These are phyloP conservation scores for Stegodyphus dumicola DNA, from an alignment of 1,140 invertebrate species.

Conservation along the genomic window DNA sequence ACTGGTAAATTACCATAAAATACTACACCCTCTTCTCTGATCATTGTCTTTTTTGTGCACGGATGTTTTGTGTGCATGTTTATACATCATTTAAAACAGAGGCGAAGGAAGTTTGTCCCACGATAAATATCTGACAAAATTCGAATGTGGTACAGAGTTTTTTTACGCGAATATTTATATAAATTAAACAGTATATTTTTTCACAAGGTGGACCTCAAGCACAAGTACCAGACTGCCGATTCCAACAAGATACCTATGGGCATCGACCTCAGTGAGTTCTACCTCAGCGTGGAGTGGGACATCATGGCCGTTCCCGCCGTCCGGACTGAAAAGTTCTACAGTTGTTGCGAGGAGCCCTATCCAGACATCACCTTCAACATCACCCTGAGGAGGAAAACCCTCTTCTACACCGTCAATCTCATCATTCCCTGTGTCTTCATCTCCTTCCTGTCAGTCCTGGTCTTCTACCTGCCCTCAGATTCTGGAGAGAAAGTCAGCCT, in stretches of 20 bases:
- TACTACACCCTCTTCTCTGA: too few species aligned
- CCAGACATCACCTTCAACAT: conserved; percentile 97
- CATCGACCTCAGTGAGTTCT: conserved; percentile 93
- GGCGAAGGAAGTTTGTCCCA: neutral
- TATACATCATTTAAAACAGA: neutral
- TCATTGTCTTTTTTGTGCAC: too few species aligned
- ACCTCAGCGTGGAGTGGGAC: conserved; percentile 98
- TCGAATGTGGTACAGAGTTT: too few species aligned
- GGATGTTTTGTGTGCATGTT: neutral
- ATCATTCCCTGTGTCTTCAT: conserved; percentile 97
- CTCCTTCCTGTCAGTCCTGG: conserved; percentile 96
- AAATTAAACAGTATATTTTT: too few species aligned
- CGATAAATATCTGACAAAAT: too few species aligned
- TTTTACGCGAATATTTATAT: too few species aligned
- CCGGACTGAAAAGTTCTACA: conserved; percentile 89
- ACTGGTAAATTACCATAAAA: too few species aligned
- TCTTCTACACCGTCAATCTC: conserved; percentile 96
- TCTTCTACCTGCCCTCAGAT: conserved; percentile 98
- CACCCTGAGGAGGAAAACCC: conserved; percentile 90
- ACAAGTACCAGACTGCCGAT: conserved; percentile 76
- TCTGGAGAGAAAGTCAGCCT: conserved; percentile 97
- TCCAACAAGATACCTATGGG: conserved; percentile 79
- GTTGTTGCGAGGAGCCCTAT: conserved; percentile 85
- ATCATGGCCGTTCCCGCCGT: conserved; percentile 88
- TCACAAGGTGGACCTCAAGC: conserved; percentile 83